Evolutionary conservation across 2,113 vertebrate genomes (phyloP).

Genomic region (Poeciliopsis prolifica): DNA sequence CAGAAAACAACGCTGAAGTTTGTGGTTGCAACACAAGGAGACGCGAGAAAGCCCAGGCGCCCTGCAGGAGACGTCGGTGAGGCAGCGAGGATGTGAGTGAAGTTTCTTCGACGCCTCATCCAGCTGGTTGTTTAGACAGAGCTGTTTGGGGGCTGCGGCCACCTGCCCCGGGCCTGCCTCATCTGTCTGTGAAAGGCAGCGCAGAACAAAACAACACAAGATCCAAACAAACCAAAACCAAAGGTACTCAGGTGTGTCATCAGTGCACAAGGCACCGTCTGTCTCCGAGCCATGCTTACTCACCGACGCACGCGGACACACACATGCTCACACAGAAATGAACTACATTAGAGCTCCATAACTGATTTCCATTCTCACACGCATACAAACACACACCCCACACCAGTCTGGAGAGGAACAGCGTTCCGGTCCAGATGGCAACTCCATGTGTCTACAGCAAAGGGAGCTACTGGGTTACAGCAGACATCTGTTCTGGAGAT

Average conservation of each 20-base stretch:
- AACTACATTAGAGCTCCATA: constrained; percentile 46
- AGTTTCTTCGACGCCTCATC: constrained; percentile 31
- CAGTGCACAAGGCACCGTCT: constrained; percentile 61
- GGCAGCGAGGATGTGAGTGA: not conserved
- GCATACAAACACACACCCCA: constrained; percentile 44
- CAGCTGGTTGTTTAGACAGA: constrained; percentile 15
- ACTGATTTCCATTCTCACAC: constrained; percentile 63
- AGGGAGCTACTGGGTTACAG: constrained; percentile 85
- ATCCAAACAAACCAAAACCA: constrained; percentile 66
- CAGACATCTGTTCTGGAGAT: constrained; percentile 84
- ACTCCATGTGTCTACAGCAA: constrained; percentile 84
- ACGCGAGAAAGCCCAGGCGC: not conserved
- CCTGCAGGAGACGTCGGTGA: no score
- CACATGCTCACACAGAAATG: constrained; percentile 19
- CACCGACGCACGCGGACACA: constrained; percentile 28
- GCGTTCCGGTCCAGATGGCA: constrained; percentile 82
- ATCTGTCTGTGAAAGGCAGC: constrained; percentile 29
- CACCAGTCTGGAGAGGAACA: constrained; percentile 77
- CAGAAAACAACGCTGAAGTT: not conserved
- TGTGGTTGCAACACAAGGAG: not conserved
- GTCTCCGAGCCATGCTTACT: constrained; percentile 66
- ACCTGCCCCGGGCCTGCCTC: constrained; percentile 58
- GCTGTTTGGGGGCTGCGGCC: constrained; percentile 56
- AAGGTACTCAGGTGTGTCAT: constrained; percentile 76
- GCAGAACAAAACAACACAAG: constrained; percentile 54